Conservation (phyloP, 2,888 invertebrate genomes). For the Eupeodes latifasciatus region DNA sequence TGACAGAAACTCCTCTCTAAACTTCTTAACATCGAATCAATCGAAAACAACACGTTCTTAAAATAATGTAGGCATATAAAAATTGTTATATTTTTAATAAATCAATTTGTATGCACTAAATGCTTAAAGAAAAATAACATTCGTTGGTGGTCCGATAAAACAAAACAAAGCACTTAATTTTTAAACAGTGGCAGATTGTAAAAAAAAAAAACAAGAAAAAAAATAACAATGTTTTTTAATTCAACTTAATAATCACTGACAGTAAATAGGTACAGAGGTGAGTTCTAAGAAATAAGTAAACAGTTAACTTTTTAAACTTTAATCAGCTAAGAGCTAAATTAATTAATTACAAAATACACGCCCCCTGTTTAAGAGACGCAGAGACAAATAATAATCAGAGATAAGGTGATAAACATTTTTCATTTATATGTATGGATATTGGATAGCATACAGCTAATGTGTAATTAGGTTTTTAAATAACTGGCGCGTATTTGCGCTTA, state of each 20-base stretch:
- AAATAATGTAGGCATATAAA: background rate
- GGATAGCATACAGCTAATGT: constrained; percentile 13
- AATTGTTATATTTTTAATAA: constrained; percentile 37
- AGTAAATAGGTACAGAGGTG: background rate
- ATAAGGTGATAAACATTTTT: constrained; percentile 54
- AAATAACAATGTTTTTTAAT: constrained; percentile 2
- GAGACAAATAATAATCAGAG: constrained; percentile 19
- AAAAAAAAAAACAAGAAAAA: background rate
- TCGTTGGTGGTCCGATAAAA: constrained; percentile 50
- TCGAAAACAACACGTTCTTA: constrained; percentile 26
- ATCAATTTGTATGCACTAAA: constrained; percentile 58
- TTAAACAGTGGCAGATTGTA: constrained; percentile 17
- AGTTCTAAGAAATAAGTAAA: constrained; percentile 8
- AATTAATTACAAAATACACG: constrained; percentile 20
- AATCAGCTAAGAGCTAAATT: constrained; percentile 21
- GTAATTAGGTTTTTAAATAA: constrained; percentile 55
- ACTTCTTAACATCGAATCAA: constrained; percentile 6
- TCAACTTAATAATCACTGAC: constrained; percentile 15
- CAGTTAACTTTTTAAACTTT: constrained; percentile 4
- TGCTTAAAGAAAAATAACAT: constrained; percentile 30
- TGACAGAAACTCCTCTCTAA: background rate
- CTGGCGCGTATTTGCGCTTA: background rate
- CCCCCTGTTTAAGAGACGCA: constrained; percentile 11
- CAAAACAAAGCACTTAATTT: constrained; percentile 35
- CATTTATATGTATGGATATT: background rate